phyloP scores from a whole-genome alignment of 2,797 vertebrate species.

The Argentina silus region DNA sequence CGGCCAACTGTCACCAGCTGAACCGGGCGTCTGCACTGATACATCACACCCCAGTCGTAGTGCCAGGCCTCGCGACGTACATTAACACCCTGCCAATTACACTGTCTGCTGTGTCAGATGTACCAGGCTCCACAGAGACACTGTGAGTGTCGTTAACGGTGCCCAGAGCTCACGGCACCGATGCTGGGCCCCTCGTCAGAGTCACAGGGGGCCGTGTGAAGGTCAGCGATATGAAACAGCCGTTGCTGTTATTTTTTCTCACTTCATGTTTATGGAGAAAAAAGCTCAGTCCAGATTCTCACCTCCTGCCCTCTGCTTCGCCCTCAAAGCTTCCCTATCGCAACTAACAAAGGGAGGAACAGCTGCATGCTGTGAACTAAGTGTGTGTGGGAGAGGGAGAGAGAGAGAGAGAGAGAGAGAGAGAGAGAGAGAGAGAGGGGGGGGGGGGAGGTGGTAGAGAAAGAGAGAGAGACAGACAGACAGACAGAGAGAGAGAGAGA shows the following conservation, averaged over 20 bases:
- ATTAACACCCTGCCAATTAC: neutral
- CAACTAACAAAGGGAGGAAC: neutral
- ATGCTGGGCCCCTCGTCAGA: neutral
- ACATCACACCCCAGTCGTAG: neutral
- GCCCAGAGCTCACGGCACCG: neutral
- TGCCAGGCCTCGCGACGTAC: neutral
- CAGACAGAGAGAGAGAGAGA: neutral
- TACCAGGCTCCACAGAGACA: slow-evolving; percentile 11
- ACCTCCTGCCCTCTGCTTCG: neutral
- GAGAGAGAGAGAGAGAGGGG: neutral
- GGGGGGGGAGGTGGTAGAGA: neutral
- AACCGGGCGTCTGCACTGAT: neutral
- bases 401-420: neutral
- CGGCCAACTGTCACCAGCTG: neutral
- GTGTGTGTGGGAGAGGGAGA: neutral
- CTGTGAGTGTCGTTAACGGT: neutral
- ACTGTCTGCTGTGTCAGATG: neutral
- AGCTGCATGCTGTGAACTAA: slow-evolving; percentile 43
- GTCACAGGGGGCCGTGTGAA: neutral
- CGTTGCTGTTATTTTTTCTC: no score
- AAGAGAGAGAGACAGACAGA: neutral
- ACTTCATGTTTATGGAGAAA: neutral
- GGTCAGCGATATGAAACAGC: neutral
- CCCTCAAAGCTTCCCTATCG: neutral
- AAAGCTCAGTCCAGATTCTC: neutral